Base-by-base conservation (phyloP, 2,113 vertebrate species). In the Kryptolebias marmoratus region DNA sequence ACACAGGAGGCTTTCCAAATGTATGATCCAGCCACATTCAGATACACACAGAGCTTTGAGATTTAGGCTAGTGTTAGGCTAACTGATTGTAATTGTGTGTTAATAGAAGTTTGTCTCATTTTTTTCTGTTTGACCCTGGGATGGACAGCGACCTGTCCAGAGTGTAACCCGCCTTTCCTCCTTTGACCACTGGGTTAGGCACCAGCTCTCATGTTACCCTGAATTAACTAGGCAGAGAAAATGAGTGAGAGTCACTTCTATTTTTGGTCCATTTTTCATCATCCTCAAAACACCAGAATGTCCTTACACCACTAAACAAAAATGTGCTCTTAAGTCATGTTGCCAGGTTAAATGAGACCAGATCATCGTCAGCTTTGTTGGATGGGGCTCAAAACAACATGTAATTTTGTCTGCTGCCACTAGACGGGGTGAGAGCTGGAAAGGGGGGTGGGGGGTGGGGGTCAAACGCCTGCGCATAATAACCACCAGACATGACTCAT, bases 401-500 rank as follows among this genome's bases (percentile, higher is more conserved):
- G 89, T 84, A 82, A 87, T 88, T 81, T 86, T 85, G 77, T 74
- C 68, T 83, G 64, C 65, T 84, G 83, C 91, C 89, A 83, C 89
- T 89, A 90, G 91, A 88, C 72, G 88, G 89, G 77, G 88, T 73
- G 75, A 85, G 75, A 72, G 81, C 39, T 1, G 64, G 72, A 18
- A 57, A 30, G 56, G 22, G 0, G 68, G 79, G 75, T 65, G 61
- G 18, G 1, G 71, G 79, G 75, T 65, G 61, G 70, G 30, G 27
- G 62, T 64, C n/a, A 75, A 84, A 75, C 18, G 80, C 79, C 73
- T 82, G 80, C 89, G 86, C 87, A 89, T 91, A 90, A 92, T 88
- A 91, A 92, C 87, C 88, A 88, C 86, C 91, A 92, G 91, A 92
- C 91, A 89, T 92, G 91, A 92, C 83, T 91, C 90, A 92, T 92